Base-by-base conservation (phyloP, 2,888 invertebrate genomes). In the Stenolophus ochropezus region DNA sequence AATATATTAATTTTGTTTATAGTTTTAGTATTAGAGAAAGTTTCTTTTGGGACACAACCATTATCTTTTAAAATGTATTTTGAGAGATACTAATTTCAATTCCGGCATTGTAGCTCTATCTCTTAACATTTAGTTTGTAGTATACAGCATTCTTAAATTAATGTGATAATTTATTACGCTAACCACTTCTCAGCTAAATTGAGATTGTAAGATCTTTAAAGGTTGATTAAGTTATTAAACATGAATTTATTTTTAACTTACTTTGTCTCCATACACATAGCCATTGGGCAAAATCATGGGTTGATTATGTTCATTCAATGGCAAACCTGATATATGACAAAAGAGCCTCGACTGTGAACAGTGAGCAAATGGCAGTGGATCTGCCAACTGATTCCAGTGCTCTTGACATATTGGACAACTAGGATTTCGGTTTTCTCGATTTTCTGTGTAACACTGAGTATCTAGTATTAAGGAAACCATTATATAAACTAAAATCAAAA, bases 281-380 rank as follows among this genome's bases (percentile, higher is more conserved):
- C 99, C 99, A 90, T 99, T 99, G 83, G 99, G 99, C 90, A 99
- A 92, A 94, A 98, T 97, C 95, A 99, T 96, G 8, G 98, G 98
- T 85, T 97, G 97, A 91, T 99, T 98, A 90, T 99, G 96, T 89
- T 99, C 98, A 90, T 99, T 98, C 86, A 99, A 92, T 69, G 97
- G 95, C 86, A 95, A 92, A 25, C 97, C 96, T 83, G 96, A 96
- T 85, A 98, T 94, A 87, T 93, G 93, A 89, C 99, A 99, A 86
- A 98, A 96, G 78, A 98, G 93, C 78, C 97, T 93, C 84, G 98
- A 98, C 90, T 98, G 98, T 76, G 97, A 96, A 89, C 97, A 97
- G 91, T 99, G 98, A 83, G 99, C 98, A 89, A 94, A 96, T 83
- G 99, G 99, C 87, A 99, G 91, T 42, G 93, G 91, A 80, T 93